Conservation (phyloP, 2,797 vertebrate genomes). For the Aplochiton taeniatus region DNA sequence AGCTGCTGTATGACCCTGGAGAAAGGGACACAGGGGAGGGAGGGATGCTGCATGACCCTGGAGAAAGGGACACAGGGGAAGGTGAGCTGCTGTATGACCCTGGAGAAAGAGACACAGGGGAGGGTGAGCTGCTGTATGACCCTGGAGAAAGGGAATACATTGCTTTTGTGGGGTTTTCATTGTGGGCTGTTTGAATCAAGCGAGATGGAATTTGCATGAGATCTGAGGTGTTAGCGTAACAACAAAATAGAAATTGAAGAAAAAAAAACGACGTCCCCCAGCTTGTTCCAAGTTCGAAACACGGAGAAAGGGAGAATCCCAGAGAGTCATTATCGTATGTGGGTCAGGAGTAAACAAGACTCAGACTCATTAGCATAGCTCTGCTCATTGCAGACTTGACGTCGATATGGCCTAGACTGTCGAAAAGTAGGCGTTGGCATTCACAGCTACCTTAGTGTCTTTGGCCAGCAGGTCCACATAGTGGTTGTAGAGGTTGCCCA, state of each 20-base stretch:
- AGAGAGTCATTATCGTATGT: not conserved
- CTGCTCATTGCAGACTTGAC: too few species aligned
- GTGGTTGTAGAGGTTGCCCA: constrained; percentile 73
- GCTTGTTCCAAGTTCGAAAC: not conserved
- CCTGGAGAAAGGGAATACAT: too few species aligned
- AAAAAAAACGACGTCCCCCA: not conserved
- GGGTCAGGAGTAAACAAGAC: constrained; percentile 6
- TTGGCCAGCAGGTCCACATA: constrained; percentile 84
- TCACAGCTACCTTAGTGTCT: constrained; percentile 77
- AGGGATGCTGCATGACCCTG: too few species aligned
- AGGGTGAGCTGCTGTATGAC: too few species aligned
- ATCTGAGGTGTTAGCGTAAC: not conserved
- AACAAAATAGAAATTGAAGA: not conserved
- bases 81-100: too few species aligned
- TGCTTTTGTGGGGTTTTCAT: too few species aligned
- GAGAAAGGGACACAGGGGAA: constrained; percentile 7
- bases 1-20: too few species aligned
- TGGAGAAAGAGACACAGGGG: constrained; percentile 8
- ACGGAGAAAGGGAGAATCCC: not conserved
- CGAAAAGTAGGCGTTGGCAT: not conserved
- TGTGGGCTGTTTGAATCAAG: not conserved
- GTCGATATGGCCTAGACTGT: not conserved
- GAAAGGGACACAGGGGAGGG: too few species aligned
- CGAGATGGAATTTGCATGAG: not conserved
- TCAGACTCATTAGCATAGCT: not conserved